These are phyloP conservation scores for Leptinotarsa haldemani DNA, from an alignment of 2,888 invertebrate genomes.

Conservation along the genomic window DNA sequence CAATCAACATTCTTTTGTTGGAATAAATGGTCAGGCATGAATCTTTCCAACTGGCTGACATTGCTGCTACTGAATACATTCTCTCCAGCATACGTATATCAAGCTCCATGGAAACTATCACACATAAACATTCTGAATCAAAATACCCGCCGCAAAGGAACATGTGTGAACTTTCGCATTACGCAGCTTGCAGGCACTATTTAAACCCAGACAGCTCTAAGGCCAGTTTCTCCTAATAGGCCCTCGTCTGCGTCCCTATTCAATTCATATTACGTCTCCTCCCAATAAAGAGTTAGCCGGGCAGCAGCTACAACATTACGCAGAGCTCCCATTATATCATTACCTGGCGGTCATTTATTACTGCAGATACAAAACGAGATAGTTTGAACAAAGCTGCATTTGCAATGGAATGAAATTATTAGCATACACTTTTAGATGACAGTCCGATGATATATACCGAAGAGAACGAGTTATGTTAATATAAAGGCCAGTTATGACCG, in stretches of 20 bases:
- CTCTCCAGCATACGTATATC: neutral
- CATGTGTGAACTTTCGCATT: constrained; percentile 39
- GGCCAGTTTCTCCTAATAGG: constrained; percentile 44
- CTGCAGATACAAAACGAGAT: constrained; percentile 55
- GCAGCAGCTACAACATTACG: constrained; percentile 56
- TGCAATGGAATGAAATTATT: constrained; percentile 64
- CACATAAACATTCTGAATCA: constrained; percentile 20
- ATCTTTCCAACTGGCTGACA: neutral
- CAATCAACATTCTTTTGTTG: constrained; percentile 4
- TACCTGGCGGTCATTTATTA: constrained; percentile 57
- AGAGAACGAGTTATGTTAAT: constrained; percentile 67
- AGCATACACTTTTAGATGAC: constrained; percentile 67
- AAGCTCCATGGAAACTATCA: constrained; percentile 20
- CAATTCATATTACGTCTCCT: constrained; percentile 46
- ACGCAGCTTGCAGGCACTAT: constrained; percentile 25
- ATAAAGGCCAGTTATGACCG: constrained; percentile 58
- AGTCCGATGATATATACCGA: constrained; percentile 66
- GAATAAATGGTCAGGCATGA: neutral
- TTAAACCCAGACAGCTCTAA: constrained; percentile 33
- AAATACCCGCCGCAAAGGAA: constrained; percentile 25
- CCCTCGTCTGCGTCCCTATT: constrained; percentile 39
- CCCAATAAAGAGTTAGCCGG: constrained; percentile 44
- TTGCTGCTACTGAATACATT: constrained; percentile 8
- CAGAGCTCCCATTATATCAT: constrained; percentile 56
- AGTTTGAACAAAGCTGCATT: constrained; percentile 64